phyloP scores from a whole-genome alignment of 2,113 vertebrate genomes.

The Chaenocephalus aceratus region DNA sequence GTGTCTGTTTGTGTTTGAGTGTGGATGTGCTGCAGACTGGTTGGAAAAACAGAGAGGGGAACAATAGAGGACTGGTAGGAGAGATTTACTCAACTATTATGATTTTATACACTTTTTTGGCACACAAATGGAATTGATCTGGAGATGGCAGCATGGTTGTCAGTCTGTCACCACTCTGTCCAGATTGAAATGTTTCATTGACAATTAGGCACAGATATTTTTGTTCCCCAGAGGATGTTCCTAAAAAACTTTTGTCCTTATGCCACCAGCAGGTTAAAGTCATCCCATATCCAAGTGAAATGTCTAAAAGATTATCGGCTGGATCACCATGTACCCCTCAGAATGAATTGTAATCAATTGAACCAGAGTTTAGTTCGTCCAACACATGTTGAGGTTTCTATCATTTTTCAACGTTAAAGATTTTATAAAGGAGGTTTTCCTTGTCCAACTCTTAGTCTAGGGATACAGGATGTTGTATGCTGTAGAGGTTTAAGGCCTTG shows the following conservation, averaged over 20 bases:
- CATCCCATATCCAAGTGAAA: not conserved
- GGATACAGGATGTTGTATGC: not conserved
- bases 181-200: not conserved
- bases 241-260: not conserved
- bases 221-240: not conserved
- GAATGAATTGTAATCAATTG: not conserved
- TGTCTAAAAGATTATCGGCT: not conserved
- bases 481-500: not conserved
- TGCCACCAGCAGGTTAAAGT: not conserved
- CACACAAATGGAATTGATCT: not conserved
- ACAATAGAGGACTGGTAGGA: conserved; percentile 23
- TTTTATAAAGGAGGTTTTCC: no score
- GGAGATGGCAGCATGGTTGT: not conserved
- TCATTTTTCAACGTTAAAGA: not conserved
- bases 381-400: not conserved
- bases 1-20: conserved; percentile 36
- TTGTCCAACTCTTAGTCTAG: not conserved
- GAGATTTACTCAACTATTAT: conserved; percentile 14
- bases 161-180: not conserved
- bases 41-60: conserved; percentile 23
- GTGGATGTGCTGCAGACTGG: conserved; percentile 26
- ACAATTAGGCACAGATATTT: not conserved
- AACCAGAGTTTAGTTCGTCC: not conserved
- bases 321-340: not conserved
- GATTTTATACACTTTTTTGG: conserved; percentile 11